These are phyloP conservation scores for Ophonus ardosiacus DNA, from an alignment of 2,888 invertebrate genomes.

Conservation along the genomic window DNA sequence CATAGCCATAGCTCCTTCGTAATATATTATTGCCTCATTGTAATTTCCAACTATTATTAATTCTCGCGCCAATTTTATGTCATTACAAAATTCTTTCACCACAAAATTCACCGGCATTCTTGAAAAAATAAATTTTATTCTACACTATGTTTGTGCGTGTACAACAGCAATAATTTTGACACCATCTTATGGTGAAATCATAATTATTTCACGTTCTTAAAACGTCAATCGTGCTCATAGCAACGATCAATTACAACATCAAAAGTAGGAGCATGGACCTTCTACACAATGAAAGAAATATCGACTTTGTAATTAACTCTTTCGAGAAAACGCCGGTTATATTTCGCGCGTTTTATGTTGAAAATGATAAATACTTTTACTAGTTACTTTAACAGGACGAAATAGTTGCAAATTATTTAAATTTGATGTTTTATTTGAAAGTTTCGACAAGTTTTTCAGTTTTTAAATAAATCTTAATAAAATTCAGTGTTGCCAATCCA, in stretches of 20 bases:
- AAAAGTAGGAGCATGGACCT: slow-evolving; percentile 40
- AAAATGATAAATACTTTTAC: not conserved
- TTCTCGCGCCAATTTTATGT: slow-evolving; percentile 95
- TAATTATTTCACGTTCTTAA: slow-evolving; percentile 32
- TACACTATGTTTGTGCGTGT: slow-evolving; percentile 17
- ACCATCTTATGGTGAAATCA: slow-evolving; percentile 45
- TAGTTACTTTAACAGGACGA: not conserved
- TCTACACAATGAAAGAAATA: slow-evolving; percentile 14
- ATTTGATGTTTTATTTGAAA: too few species aligned
- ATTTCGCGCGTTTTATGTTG: not conserved
- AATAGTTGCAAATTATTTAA: not conserved
- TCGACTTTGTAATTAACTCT: not conserved
- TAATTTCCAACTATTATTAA: slow-evolving; percentile 97
- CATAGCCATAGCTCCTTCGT: slow-evolving; percentile 94
- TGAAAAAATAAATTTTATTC: not conserved
- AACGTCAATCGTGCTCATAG: slow-evolving; percentile 31
- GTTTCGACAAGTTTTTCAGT: too few species aligned
- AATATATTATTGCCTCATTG: slow-evolving; percentile 95
- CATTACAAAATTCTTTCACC: slow-evolving; percentile 94
- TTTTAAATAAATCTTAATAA: too few species aligned
- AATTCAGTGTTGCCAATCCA: too few species aligned
- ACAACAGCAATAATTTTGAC: slow-evolving; percentile 39
- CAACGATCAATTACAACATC: slow-evolving; percentile 48
- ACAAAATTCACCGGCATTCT: slow-evolving; percentile 38
- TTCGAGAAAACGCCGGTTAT: not conserved